Evolutionary conservation across 2,888 invertebrate genomes (phyloP).

Genomic region (Taenaris catops): DNA sequence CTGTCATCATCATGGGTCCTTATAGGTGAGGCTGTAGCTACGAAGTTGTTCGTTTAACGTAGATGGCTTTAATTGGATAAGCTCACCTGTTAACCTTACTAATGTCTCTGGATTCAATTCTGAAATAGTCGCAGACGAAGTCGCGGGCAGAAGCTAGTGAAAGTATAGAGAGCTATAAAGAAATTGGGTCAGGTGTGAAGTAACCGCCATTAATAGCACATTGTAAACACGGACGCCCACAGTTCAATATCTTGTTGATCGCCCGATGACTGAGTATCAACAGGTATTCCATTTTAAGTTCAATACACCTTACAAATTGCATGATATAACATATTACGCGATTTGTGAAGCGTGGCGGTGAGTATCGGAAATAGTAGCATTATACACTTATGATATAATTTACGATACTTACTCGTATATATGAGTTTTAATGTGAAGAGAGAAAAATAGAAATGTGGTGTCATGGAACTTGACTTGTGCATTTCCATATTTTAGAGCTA

Average conservation of each 20-base stretch:
- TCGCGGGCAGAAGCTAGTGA: slow-evolving; percentile 34
- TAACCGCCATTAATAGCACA: slow-evolving; percentile 29
- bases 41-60: no score
- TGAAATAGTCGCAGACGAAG: no score
- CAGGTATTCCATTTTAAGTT: slow-evolving; percentile 22
- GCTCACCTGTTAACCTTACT: no score
- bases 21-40: no score
- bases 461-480: no score
- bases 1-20: no score
- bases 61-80: no score
- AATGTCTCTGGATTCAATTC: no score
- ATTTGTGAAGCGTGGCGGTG: slow-evolving; percentile 5
- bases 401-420: background rate
- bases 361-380: slow-evolving; percentile 1
- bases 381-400: slow-evolving; percentile 4
- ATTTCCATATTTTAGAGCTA: no score
- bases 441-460: no score
- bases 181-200: slow-evolving; percentile 48
- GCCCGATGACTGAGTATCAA: slow-evolving; percentile 25
- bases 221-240: slow-evolving; percentile 35
- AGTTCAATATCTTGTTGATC: slow-evolving; percentile 11
- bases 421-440: no score
- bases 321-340: slow-evolving; percentile 11
- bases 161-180: slow-evolving; percentile 36
- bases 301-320: slow-evolving; percentile 11